phyloP scores from a whole-genome alignment of 1,140 invertebrate genomes.

The Tetramorium simillimum region DNA sequence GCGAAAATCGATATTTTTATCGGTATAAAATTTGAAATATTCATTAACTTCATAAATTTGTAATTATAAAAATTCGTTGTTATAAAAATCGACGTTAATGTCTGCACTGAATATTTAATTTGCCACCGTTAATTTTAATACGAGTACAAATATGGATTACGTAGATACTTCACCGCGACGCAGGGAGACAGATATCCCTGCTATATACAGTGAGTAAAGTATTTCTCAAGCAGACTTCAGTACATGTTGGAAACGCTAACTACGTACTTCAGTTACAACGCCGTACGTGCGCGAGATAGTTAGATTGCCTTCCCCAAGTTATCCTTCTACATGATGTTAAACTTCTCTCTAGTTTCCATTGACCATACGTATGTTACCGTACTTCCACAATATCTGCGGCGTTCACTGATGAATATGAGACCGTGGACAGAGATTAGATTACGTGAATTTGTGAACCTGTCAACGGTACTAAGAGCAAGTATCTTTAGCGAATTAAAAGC shows the following conservation, averaged over 20 bases:
- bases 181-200: conserved; percentile 34
- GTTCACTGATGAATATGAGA: conserved; percentile 47
- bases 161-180: not conserved
- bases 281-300: conserved; percentile 70
- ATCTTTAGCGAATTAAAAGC: conserved; percentile 9
- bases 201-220: conserved; percentile 49
- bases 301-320: conserved; percentile 74
- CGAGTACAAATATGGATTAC: not conserved
- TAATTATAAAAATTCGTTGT: not conserved
- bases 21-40: not conserved
- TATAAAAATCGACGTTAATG: not conserved
- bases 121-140: not conserved
- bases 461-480: not conserved
- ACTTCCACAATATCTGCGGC: conserved; percentile 63
- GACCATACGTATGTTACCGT: conserved; percentile 64
- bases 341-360: conserved; percentile 45
- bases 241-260: conserved; percentile 50
- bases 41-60: not conserved
- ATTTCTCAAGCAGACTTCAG: conserved; percentile 65
- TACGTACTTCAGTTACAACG: conserved; percentile 67
- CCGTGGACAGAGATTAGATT: conserved; percentile 36
- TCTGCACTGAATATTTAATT: conserved; percentile 1
- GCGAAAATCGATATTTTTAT: not conserved
- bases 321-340: conserved; percentile 67
- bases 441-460: conserved; percentile 31